These are phyloP conservation scores for Meda fulgida DNA, from an alignment of 2,797 vertebrate genomes.

Conservation along the genomic window DNA sequence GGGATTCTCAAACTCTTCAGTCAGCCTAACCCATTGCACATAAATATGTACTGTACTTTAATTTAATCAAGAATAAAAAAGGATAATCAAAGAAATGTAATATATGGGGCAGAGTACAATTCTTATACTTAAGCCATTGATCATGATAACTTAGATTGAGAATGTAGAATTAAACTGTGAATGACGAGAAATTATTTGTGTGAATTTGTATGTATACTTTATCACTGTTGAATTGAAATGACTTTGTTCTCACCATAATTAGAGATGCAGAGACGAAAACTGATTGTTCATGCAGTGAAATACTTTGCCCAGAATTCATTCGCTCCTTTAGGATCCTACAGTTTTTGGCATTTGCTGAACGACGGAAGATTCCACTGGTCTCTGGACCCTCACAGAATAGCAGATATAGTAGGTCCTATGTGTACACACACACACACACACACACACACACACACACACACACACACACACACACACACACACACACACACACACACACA, in stretches of 20 bases:
- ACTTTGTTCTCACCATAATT: slow-evolving; percentile 73
- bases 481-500: neutral
- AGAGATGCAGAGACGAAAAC: slow-evolving; percentile 82
- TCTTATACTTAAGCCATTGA: neutral
- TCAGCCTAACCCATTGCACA: too few species aligned
- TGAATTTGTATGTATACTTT: neutral
- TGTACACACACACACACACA: slow-evolving; percentile 14
- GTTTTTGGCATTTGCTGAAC: slow-evolving; percentile 81
- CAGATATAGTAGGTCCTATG: slow-evolving; percentile 78
- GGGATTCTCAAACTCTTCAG: too few species aligned
- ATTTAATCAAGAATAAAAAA: slow-evolving; percentile 6
- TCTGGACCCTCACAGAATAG: slow-evolving; percentile 79
- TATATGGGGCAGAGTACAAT: neutral
- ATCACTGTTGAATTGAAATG: neutral
- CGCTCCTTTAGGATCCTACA: slow-evolving; percentile 82
- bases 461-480: slow-evolving; percentile 9
- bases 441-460: too few species aligned
- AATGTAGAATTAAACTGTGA: neutral
- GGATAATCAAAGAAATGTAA: neutral
- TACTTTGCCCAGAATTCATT: slow-evolving; percentile 75
- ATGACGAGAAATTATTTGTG: neutral
- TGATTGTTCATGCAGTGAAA: slow-evolving; percentile 77
- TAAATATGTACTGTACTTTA: too few species aligned
- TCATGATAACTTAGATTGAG: neutral
- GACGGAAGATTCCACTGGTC: slow-evolving; percentile 81